Percentiles rank a stretch among this genome's conserved stretches.
Conservation (phyloP, 2,113 vertebrate species). For the Todiramphus saurophagus region DNA sequence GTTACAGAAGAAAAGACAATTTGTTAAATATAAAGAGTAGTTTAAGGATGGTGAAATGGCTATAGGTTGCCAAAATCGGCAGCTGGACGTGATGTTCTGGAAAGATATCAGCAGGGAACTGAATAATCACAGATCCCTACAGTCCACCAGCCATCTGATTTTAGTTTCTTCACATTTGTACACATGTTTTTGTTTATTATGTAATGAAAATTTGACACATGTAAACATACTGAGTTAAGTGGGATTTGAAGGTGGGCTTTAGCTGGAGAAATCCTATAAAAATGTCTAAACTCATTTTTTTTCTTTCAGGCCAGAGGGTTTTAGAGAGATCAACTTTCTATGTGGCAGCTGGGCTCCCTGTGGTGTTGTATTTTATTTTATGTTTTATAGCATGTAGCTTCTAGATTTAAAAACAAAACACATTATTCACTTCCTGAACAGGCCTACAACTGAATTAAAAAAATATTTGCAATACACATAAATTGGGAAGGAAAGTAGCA, state of each 20-base stretch:
- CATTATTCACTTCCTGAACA: slow-evolving; percentile 39
- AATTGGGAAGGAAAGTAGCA: background rate
- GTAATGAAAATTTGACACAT: slow-evolving; percentile 44
- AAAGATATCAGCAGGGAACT: slow-evolving; percentile 23
- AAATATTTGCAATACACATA: background rate
- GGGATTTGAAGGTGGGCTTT: slow-evolving; percentile 28
- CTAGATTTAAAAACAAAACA: slow-evolving; percentile 52
- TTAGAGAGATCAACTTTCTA: slow-evolving; percentile 50
- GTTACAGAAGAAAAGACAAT: background rate
- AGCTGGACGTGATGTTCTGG: slow-evolving; percentile 36
- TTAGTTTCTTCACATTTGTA: slow-evolving; percentile 39
- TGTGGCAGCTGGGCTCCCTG: slow-evolving; percentile 44
- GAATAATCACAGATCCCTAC: slow-evolving; percentile 11
- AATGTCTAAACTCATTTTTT: slow-evolving; percentile 35
- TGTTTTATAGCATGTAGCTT: slow-evolving; percentile 48
- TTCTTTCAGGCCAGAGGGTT: slow-evolving; percentile 21
- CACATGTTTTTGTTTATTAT: slow-evolving; percentile 57
- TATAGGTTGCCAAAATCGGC: slow-evolving; percentile 26
- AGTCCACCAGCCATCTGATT: slow-evolving; percentile 20
- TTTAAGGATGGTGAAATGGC: background rate
- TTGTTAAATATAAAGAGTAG: background rate
- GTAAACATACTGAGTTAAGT: slow-evolving; percentile 33
- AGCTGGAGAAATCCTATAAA: slow-evolving; percentile 41
- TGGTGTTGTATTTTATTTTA: slow-evolving; percentile 53
- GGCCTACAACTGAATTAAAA: slow-evolving; percentile 31